Base-by-base conservation (phyloP, 2,113 vertebrate genomes). In the Tachycineta bicolor region DNA sequence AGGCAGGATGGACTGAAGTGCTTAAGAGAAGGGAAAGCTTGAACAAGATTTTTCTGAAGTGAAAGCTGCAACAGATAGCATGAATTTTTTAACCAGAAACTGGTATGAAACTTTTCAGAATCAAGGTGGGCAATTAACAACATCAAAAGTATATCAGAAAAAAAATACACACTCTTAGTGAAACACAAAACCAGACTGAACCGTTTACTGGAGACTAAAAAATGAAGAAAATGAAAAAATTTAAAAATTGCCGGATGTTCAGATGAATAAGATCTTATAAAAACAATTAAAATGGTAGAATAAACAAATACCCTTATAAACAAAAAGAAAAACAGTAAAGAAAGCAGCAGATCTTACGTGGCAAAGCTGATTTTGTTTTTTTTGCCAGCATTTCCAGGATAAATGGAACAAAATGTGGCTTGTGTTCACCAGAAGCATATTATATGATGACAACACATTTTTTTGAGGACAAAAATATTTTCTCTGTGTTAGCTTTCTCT, bases 381-480 rank as follows among this genome's bases (percentile, higher is more conserved):
- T 89, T 83, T 89, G 25, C 37, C 44, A 47, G 25, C 37, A 33
- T 63, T 15, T 46, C 73, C 74, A 33, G 46, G 37, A 90, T 76
- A 88, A 91, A 88, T 65, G 25, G 39, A 96, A 71, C 11, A 93
- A 89, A 93, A 91, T 63, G 52, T 59, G 24, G 28, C 79, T 78
- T 71, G 26, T 74, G 34, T 50, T 81, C 60, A 63, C 12, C 33
- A 58, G 14, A 87, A 81, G 43, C 59, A 87, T 47, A 93, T 82
- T 82, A 52, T 63, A 55, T 4, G 4, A 33, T 65, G 79, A 52
- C n/a, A 80, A 44, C 43, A 62, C 12, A 5, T 1, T 21, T 73
- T 88, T 91, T 79, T 41, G 3, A 60, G 70, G 73, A 62, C 37
- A 91, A 81, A 89, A 84, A 22, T 70, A 75, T 78, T 87, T 92